Base-by-base conservation (phyloP, 2,113 vertebrate species). In the Anolis carolinensis region DNA sequence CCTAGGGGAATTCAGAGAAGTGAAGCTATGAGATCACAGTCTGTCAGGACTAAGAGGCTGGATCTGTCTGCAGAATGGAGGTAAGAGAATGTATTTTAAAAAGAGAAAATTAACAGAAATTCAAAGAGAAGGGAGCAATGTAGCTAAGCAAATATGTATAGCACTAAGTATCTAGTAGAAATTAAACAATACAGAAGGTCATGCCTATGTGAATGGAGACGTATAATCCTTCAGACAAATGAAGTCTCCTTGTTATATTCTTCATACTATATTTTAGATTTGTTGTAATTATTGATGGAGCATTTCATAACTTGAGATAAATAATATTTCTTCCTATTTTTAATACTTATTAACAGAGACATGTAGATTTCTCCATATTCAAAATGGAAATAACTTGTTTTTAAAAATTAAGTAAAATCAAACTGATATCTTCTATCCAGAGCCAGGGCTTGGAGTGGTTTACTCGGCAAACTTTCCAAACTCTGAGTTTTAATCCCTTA, bases 71-170 rank as follows among this genome's bases (percentile, higher is more conserved):
- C 7, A 55, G 52, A 55, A 55, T 11, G 10, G 52, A 55, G 52
- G 6, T 50, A 52, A 55, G 71, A 34, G 65, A 18, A 70, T 39
- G 21, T 21, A 9, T 88, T 86, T 7, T 82, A 55, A 89, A 25
- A n/a, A 71, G 72, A 55, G 81, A 86, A 89, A 67, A 88, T 79
- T 75, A 68, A 68, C 44, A 55, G 63, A 55, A 50, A 68, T n/a
- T n/a, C n/a, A n/a, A n/a, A n/a, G n/a, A n/a, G n/a, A n/a, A n/a
- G 2, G 2, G 78, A 89, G 89, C 78, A 91, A 89, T 88, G 50
- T 68, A 68, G 84, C 44, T 92, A 91, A 94, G 91, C 83, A 93
- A 94, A 94, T 89, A 93, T 76, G 80, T 92, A 86, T 65, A 0
- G 72, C 73, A 90, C 59, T 87, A 89, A 81, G 65, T 90, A 92